These are phyloP conservation scores for Chelonus insularis DNA, from an alignment of 1,140 invertebrate species.

Conservation along the genomic window DNA sequence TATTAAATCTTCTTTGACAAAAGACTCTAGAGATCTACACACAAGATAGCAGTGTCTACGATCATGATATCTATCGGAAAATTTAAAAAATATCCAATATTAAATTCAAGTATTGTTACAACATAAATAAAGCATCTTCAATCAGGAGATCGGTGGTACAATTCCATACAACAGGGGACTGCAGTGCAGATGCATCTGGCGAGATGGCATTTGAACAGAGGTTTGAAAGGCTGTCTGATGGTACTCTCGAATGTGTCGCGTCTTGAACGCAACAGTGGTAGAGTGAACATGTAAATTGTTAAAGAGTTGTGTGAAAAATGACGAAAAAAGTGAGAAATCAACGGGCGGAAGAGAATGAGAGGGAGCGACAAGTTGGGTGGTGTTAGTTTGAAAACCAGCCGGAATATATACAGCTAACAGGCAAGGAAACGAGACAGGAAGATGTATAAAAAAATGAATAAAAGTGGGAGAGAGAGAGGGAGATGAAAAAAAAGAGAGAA, in stretches of 20 bases:
- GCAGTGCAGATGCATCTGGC: too few species aligned
- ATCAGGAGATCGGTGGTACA: too few species aligned
- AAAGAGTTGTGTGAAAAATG: background rate
- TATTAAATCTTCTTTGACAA: too few species aligned
- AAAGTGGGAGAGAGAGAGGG: constrained; percentile 14
- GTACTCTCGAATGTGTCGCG: constrained; percentile 1
- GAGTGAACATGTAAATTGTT: background rate
- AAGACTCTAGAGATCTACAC: too few species aligned
- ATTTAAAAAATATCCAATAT: too few species aligned
- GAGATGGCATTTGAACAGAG: background rate
- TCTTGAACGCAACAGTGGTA: background rate
- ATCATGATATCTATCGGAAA: too few species aligned
- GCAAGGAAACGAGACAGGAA: background rate
- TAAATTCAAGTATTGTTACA: too few species aligned
- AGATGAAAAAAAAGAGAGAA: constrained; percentile 26
- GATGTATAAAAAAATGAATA: background rate
- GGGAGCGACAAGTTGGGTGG: background rate
- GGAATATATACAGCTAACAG: background rate
- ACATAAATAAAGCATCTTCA: too few species aligned
- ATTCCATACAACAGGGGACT: too few species aligned
- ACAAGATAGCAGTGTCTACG: too few species aligned
- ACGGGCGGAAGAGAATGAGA: background rate
- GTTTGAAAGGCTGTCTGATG: background rate
- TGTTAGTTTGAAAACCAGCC: constrained; percentile 3
- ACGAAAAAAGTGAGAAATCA: background rate